Evolutionary conservation across 2,888 invertebrate species (phyloP).

Genomic region (Unio pictorum): DNA sequence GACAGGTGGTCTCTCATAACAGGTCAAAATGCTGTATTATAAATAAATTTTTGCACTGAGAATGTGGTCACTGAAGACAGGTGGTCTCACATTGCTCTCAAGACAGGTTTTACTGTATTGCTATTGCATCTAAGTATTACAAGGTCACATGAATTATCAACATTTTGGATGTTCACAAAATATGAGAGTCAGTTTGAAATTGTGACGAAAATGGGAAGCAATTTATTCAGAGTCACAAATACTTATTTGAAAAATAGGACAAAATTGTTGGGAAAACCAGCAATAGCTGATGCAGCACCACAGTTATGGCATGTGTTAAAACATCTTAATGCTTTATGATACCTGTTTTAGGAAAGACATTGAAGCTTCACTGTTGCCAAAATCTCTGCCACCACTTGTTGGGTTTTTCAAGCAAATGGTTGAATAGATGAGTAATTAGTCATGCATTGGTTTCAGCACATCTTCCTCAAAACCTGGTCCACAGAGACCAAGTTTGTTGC

Average conservation of each 20-base stretch:
- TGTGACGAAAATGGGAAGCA: not conserved
- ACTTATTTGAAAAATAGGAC: not conserved
- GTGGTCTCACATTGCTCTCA: too few relatives aligned
- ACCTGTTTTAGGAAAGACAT: not conserved
- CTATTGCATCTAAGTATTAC: too few relatives aligned
- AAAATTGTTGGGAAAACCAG: not conserved
- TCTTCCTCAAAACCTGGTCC: constrained; percentile 1
- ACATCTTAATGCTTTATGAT: not conserved
- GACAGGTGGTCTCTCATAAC: too few relatives aligned
- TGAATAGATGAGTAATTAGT: constrained; percentile 3
- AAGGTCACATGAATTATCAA: too few relatives aligned
- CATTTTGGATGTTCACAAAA: too few relatives aligned
- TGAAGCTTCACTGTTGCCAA: not conserved
- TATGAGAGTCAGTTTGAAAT: not conserved
- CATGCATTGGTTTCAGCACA: not conserved
- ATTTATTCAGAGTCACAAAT: not conserved
- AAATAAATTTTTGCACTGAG: too few relatives aligned
- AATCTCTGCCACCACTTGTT: not conserved
- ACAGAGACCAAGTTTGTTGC: not conserved
- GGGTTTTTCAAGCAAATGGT: not conserved
- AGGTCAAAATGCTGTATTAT: too few relatives aligned
- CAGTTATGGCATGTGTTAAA: constrained; percentile 1
- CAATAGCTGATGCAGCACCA: not conserved
- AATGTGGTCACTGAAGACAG: too few relatives aligned
- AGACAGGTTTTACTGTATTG: too few relatives aligned